Evolutionary conservation across 2,113 vertebrate species (phyloP), one percentile per base, ranked within the genome.

Genomic region (Esox niger): DNA sequence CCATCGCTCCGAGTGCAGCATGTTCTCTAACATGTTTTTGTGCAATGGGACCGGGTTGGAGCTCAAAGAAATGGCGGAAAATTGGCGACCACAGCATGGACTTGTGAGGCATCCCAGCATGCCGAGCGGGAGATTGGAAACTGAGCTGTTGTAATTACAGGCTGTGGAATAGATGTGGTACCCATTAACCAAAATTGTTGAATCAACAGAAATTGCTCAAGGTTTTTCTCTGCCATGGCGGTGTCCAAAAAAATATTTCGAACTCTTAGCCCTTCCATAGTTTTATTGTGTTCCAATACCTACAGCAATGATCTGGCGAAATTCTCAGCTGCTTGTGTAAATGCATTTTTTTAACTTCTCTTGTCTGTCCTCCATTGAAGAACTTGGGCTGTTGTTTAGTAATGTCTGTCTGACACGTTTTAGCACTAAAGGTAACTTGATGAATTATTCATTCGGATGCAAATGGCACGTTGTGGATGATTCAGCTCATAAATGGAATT

Each of bases 181-280:
- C 89, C 88, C 88, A 91, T 93, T 92, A 92, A 92, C 90, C 91
- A 90, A 89, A 93, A 91, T 90, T 89, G 92, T 92, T 92, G 92
- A 93, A 91, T 93, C 90, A 91, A 91, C 91, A 92, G 89, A 92
- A 92, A 92, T 81, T 88, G 84, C 81, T 88, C 84, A 90, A 86
- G 88, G 79, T 86, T 86, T 86, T 86, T 89, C 79, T 90, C 82
- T 91, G 87, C 90, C 88, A 88, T 87, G 77, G 83, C 23, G 64
- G 80, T 79, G 86, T 92, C 87, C 84, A 91, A 90, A 90, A n/a
- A 84, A 88, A 87, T 84, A 76, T 86, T 84, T 87, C 79, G 81
- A 88, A 84, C 85, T 86, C 81, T 80, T 86, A 86, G 84, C 80
- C 79, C 81, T 88, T 90, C 80, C 87, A 87, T 86, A 71, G 71